Evolutionary conservation across 2,113 vertebrate species (phyloP).

Genomic region (Corythoichthys haematopterus): DNA sequence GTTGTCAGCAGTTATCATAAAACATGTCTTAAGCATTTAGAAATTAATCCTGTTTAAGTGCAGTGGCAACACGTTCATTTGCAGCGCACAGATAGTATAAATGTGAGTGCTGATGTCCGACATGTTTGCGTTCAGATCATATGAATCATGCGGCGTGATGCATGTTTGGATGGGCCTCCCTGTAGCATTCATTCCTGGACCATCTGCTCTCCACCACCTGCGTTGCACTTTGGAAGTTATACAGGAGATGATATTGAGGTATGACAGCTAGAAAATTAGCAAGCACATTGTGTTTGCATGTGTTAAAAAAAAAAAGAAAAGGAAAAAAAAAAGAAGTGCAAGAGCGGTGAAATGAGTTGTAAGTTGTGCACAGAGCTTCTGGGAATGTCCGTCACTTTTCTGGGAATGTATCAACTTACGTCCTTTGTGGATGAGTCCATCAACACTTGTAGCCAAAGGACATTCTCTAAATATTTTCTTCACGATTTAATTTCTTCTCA

Average conservation of each 20-base stretch:
- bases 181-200: constrained; percentile 45
- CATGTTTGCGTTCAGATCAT: constrained; percentile 13
- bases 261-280: not conserved
- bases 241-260: constrained; percentile 5
- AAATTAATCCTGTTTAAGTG: too few species aligned
- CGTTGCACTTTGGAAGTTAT: constrained; percentile 19
- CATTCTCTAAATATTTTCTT: constrained; percentile 25
- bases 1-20: too few species aligned
- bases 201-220: constrained; percentile 47
- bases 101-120: too few species aligned
- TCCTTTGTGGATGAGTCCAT: constrained; percentile 55
- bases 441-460: constrained; percentile 35
- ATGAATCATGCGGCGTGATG: constrained; percentile 33
- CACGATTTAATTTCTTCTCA: constrained; percentile 16
- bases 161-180: constrained; percentile 55
- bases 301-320: not conserved
- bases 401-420: constrained; percentile 37
- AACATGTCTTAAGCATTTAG: too few species aligned
- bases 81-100: constrained; percentile 35
- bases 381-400: constrained; percentile 25
- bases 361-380: constrained; percentile 12
- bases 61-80: constrained; percentile 21
- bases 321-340: constrained; percentile 3
- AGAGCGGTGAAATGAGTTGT: constrained; percentile 28
- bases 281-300: not conserved